Evolutionary conservation across 2,797 vertebrate genomes (phyloP), one percentile per base, ranked within the genome.

Genomic region (Phoeniculus purpureus): DNA sequence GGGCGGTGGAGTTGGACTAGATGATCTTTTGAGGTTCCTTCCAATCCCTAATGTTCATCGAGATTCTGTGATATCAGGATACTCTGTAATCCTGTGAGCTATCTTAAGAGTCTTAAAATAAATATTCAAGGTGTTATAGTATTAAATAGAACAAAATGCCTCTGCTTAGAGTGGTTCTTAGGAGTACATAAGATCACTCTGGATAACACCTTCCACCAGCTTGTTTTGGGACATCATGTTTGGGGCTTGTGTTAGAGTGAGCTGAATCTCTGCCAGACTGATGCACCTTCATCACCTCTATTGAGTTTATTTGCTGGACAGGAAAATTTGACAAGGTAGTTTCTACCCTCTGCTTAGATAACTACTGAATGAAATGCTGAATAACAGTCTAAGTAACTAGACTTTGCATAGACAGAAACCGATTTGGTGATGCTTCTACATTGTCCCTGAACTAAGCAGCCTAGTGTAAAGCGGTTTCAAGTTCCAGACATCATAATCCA

Each of bases 401-500:
- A 34, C 45, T 82, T n/a, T 79, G 59, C 67, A 74, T 7, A 54
- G 89, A 68, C 45, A 94, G 84, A 66, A 59, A 15, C 59, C 89
- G 73, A 62, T 92, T 68, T 92, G 40, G 15, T 40, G 82, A 65
- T 47, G 52, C 31, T 96, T 95, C 95, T 89, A 17, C 87, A 6
- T 34, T 94, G 97, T 94, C 97, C 97, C 92, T 97, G 97, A 98
- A 92, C 61, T 88, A 88, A 96, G 81, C 92, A 95, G 94, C 92
- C 87, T 59, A 67, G 81, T 66, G 43, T 81, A 91, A 48, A 91
- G 48, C 40, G 85, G 55, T 95, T 97, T 97, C 56, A 37, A 94
- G 90, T 97, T 97, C 91, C 95, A 98, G 97, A 97, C 97, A 97
- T 75, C 92, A 96, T 96, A 97, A 97, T 96, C 96, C 72, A 75